A percentile compares a stretch with the other conserved stretches of the same genome.
Evolutionary conservation across 2,797 vertebrate species (phyloP).

Genomic region (Sebastes vulpes): DNA sequence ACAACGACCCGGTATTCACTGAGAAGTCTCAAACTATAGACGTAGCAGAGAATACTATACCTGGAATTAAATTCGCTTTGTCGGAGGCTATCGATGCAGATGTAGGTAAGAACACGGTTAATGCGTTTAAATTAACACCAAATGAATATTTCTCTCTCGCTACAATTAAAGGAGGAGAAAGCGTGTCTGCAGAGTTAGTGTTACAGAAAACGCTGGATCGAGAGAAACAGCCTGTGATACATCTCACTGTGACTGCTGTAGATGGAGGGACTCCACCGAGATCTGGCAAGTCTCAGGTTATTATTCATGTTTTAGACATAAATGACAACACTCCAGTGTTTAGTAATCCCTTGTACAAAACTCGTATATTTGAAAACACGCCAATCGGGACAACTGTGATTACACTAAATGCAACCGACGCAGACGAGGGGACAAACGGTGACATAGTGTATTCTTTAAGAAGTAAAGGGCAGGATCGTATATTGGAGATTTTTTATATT

Average conservation of each 20-base stretch:
- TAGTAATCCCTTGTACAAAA: slow-evolving; percentile 60
- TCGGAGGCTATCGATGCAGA: slow-evolving; percentile 56
- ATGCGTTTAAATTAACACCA: slow-evolving; percentile 43
- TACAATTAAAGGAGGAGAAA: slow-evolving; percentile 37
- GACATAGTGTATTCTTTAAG: slow-evolving; percentile 45
- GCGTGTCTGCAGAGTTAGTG: slow-evolving; percentile 63
- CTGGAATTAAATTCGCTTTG: slow-evolving; percentile 49
- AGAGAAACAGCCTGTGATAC: slow-evolving; percentile 68
- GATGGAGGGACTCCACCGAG: slow-evolving; percentile 70
- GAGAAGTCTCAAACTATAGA: slow-evolving; percentile 33
- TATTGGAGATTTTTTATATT: slow-evolving; percentile 45
- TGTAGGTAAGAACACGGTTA: slow-evolving; percentile 56
- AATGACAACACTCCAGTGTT: slow-evolving; percentile 74
- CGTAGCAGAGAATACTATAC: slow-evolving; percentile 53
- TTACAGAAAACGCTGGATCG: slow-evolving; percentile 76
- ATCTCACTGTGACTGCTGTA: slow-evolving; percentile 67
- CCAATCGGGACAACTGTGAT: slow-evolving; percentile 13
- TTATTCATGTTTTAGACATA: slow-evolving; percentile 52
- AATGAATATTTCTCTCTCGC: slow-evolving; percentile 73
- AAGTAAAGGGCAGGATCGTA: slow-evolving; percentile 18
- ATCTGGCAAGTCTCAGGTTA: slow-evolving; percentile 46
- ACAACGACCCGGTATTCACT: slow-evolving; percentile 60
- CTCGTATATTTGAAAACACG: slow-evolving; percentile 52
- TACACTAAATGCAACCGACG: slow-evolving; percentile 48
- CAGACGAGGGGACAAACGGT: slow-evolving; percentile 56